Evolutionary conservation across 2,888 invertebrate species (phyloP).

Genomic region (Abrostola triplasia): DNA sequence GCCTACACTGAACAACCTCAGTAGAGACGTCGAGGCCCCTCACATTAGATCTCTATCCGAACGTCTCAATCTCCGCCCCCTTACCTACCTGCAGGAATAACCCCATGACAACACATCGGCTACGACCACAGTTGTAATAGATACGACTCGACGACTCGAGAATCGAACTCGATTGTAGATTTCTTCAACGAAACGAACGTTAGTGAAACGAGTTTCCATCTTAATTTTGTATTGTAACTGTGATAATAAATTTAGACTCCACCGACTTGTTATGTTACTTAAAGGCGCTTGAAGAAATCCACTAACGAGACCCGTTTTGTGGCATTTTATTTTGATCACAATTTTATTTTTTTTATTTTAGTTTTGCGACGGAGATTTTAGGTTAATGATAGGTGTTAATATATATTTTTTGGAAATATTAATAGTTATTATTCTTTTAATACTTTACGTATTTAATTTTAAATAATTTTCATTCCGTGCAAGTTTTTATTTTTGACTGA

Average conservation of each 20-base stretch:
- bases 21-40: conserved; percentile 48
- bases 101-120: conserved; percentile 66
- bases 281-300: conserved; percentile 83
- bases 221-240: conserved; percentile 86
- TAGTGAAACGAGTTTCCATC: conserved; percentile 79
- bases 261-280: conserved; percentile 82
- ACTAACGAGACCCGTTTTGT: conserved; percentile 73
- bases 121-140: conserved; percentile 47
- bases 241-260: conserved; percentile 87
- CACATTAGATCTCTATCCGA: conserved; percentile 48
- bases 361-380: conserved; percentile 82
- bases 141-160: conserved; percentile 58
- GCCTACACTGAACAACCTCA: conserved; percentile 74
- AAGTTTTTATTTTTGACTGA: conserved; percentile 81
- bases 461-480: conserved; percentile 85
- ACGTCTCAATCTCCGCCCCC: conserved; percentile 58
- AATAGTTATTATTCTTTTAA: conserved; percentile 78
- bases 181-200: conserved; percentile 83
- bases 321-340: conserved; percentile 82
- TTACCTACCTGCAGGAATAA: conserved; percentile 34
- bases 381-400: conserved; percentile 67
- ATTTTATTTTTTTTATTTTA: conserved; percentile 77
- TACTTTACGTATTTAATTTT: conserved; percentile 86
- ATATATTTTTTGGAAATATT: conserved; percentile 76
- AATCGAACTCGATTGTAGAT: conserved; percentile 80